Conservation (phyloP, 1,140 invertebrate species). For the Vanessa tameamea region DNA sequence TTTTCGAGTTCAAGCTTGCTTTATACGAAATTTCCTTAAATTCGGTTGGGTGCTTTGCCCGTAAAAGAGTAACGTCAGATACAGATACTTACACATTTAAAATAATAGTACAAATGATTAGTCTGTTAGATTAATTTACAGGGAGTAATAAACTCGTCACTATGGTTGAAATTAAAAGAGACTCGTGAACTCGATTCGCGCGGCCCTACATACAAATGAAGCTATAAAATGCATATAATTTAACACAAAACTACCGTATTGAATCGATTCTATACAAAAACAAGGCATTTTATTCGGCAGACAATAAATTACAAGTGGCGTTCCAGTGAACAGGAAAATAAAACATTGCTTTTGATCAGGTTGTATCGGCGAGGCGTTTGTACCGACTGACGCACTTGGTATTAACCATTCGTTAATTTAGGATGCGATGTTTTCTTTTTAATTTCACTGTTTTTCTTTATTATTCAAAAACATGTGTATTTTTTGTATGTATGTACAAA, state of each 20-base stretch:
- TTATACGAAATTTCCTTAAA: no score
- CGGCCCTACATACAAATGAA: slow-evolving; percentile 15
- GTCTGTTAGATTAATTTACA: no score
- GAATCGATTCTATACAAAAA: slow-evolving; percentile 24
- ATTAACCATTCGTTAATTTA: slow-evolving; percentile 13
- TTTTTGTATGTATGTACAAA: no score
- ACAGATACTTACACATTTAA: no score
- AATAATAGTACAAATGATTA: no score
- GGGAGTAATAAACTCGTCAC: no score
- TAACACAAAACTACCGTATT: slow-evolving; percentile 15
- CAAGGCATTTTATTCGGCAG: slow-evolving; percentile 37
- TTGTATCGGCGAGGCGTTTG: slow-evolving; percentile 18
- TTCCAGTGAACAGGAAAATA: slow-evolving; percentile 69
- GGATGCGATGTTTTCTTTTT: background rate
- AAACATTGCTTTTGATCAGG: slow-evolving; percentile 36
- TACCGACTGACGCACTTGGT: slow-evolving; percentile 15
- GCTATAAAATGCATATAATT: slow-evolving; percentile 26
- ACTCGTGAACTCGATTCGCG: no score
- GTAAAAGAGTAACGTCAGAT: no score
- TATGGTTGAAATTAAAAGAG: no score
- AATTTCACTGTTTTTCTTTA: background rate
- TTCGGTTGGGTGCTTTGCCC: no score
- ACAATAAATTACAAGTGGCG: slow-evolving; percentile 56
- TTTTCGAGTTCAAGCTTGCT: no score
- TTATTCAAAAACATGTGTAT: no score